phyloP scores from a whole-genome alignment of 2,113 vertebrate genomes.

The Colistium nudipinnis region DNA sequence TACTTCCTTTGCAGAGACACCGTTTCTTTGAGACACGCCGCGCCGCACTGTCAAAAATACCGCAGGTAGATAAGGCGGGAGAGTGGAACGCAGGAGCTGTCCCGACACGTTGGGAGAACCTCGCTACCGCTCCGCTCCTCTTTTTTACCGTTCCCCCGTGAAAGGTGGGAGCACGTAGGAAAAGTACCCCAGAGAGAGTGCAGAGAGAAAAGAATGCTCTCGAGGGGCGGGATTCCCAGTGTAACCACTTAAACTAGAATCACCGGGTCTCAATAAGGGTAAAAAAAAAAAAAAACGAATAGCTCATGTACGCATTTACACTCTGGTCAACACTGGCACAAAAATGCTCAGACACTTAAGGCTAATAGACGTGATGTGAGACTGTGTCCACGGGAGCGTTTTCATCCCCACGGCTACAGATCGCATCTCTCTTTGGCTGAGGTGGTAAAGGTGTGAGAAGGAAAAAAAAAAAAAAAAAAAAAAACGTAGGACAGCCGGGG shows the following conservation, averaged over 20 bases:
- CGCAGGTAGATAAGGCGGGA: slow-evolving; percentile 29
- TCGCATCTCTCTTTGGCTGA: slow-evolving; percentile 36
- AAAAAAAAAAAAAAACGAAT: not conserved
- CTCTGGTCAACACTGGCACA: no score
- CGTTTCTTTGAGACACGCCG: slow-evolving; percentile 48
- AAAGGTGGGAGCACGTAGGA: not conserved
- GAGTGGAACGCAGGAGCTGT: slow-evolving; percentile 41
- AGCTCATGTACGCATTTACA: not conserved
- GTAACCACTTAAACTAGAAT: not conserved
- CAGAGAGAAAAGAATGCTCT: not conserved
- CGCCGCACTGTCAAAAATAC: slow-evolving; percentile 54
- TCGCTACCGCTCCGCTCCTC: slow-evolving; percentile 13
- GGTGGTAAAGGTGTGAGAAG: no score
- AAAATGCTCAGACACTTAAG: not conserved
- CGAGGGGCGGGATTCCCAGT: not conserved
- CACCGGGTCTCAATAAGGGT: not conserved
- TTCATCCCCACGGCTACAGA: slow-evolving; percentile 2
- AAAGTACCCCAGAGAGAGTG: not conserved
- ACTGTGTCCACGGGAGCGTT: not conserved
- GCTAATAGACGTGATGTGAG: not conserved
- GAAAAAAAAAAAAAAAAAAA: slow-evolving; percentile 43
- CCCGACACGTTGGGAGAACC: slow-evolving; percentile 23
- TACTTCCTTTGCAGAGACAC: slow-evolving; percentile 58
- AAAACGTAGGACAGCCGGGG: slow-evolving; percentile 48
- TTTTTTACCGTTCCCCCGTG: not conserved